phyloP scores from a whole-genome alignment of 2,797 vertebrate genomes.

The Lagocephalus sceleratus region DNA sequence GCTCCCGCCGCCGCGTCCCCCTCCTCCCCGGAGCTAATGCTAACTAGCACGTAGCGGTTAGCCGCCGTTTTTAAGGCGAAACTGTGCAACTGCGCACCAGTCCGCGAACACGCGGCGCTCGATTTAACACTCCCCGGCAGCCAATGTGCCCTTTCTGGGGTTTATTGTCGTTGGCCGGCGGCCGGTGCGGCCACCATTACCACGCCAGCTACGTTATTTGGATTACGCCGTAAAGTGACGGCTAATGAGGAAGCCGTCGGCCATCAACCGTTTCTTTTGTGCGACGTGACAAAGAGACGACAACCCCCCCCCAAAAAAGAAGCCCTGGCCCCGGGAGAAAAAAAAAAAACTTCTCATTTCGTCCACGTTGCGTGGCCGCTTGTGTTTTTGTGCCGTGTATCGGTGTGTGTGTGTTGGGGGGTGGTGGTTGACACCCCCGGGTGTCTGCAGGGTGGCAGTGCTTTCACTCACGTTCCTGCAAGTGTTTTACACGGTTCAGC shows the following conservation, averaged over 20 bases:
- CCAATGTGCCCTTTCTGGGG: not conserved
- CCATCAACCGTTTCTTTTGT: constrained; percentile 49
- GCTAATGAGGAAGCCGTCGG: constrained; percentile 63
- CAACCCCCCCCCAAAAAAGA: not conserved
- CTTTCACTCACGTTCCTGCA: not conserved
- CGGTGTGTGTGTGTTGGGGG: not conserved
- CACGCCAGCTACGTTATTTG: constrained; percentile 50
- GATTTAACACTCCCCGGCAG: not conserved
- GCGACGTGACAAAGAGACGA: constrained; percentile 49
- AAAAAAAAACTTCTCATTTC: too few species aligned
- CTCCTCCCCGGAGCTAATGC: too few species aligned
- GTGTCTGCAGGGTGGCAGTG: constrained; percentile 31
- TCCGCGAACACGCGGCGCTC: not conserved
- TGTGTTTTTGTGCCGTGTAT: not conserved
- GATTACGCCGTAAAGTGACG: constrained; percentile 47
- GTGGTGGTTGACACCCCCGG: too few species aligned
- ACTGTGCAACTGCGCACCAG: not conserved
- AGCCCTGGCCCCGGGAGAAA: too few species aligned
- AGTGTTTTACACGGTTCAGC: constrained; percentile 7
- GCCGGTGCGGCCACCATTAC: constrained; percentile 27
- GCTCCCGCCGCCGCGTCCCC: constrained; percentile 49
- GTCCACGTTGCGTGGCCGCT: too few species aligned
- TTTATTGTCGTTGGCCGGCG: not conserved
- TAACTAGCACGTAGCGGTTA: constrained; percentile 54
- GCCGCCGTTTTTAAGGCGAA: constrained; percentile 8